Evolutionary conservation across 2,113 vertebrate species (phyloP).

Genomic region (Carassius gibelio): DNA sequence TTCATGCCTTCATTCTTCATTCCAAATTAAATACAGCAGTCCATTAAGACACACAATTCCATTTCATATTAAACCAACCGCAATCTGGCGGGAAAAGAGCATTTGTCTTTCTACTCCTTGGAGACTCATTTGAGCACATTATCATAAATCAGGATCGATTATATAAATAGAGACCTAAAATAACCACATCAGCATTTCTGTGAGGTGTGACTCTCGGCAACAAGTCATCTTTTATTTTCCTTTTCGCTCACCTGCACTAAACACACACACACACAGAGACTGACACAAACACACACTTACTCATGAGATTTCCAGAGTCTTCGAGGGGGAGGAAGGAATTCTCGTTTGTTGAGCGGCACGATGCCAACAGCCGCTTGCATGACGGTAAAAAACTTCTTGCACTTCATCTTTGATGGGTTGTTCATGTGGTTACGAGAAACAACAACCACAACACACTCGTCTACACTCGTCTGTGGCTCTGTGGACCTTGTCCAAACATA

Average conservation of each 20-base stretch:
- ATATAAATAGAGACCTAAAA: constrained; percentile 41
- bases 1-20: background rate
- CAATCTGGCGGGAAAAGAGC: background rate
- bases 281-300: constrained; percentile 73
- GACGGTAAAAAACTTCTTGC: constrained; percentile 89
- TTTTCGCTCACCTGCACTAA: constrained; percentile 17
- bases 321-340: constrained; percentile 84
- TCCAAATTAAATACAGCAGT: background rate
- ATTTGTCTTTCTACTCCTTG: constrained; percentile 15
- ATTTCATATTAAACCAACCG: constrained; percentile 10
- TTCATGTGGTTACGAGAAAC: background rate
- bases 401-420: constrained; percentile 76
- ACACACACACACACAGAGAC: constrained; percentile 4
- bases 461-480: background rate
- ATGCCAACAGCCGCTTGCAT: constrained; percentile 87
- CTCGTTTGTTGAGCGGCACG: constrained; percentile 89
- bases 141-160: background rate
- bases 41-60: background rate
- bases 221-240: constrained; percentile 24
- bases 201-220: constrained; percentile 21
- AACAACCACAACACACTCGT: background rate
- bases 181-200: constrained; percentile 21
- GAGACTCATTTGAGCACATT: constrained; percentile 24
- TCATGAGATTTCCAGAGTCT: constrained; percentile 83
- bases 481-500: background rate